Conservation (phyloP, 2,888 invertebrate genomes). For the Andrena fulva region DNA sequence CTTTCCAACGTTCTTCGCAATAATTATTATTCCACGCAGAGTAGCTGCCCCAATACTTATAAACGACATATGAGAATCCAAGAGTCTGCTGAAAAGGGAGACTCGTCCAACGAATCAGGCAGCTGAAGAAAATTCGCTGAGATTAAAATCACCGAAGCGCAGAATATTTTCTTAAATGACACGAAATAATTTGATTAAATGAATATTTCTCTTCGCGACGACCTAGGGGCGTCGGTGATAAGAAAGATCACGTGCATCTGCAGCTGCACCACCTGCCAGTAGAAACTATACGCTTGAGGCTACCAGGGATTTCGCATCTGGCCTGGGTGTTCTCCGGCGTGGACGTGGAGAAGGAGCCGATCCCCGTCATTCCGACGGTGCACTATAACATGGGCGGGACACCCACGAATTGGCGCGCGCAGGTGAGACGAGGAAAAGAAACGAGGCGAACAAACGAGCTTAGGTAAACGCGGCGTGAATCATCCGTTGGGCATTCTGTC, state of each 20-base stretch:
- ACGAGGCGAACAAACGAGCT: neutral
- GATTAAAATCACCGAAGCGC: too few species aligned
- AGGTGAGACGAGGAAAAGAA: constrained; percentile 83
- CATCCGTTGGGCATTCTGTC: neutral
- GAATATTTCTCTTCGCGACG: constrained; percentile 3
- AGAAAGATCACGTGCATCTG: constrained; percentile 96
- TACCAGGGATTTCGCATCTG: constrained; percentile 98
- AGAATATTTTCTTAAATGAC: too few species aligned
- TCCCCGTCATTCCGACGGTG: constrained; percentile 98
- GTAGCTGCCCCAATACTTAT: too few species aligned
- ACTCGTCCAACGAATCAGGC: too few species aligned
- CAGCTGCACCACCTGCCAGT: constrained; percentile 98
- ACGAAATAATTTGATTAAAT: neutral
- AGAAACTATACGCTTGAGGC: constrained; percentile 91
- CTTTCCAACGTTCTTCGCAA: too few species aligned
- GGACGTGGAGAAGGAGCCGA: constrained; percentile 98
- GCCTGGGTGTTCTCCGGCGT: constrained; percentile 99
- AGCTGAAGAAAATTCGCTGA: too few species aligned
- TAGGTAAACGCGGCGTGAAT: neutral
- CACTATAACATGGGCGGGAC: constrained; percentile 99
- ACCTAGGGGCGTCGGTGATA: constrained; percentile 94
- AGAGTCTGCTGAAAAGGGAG: too few species aligned
- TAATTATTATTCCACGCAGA: too few species aligned
- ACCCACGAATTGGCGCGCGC: constrained; percentile 98
- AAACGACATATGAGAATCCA: too few species aligned